Conservation (phyloP, 2,113 vertebrate species). For the Xiphias gladius region DNA sequence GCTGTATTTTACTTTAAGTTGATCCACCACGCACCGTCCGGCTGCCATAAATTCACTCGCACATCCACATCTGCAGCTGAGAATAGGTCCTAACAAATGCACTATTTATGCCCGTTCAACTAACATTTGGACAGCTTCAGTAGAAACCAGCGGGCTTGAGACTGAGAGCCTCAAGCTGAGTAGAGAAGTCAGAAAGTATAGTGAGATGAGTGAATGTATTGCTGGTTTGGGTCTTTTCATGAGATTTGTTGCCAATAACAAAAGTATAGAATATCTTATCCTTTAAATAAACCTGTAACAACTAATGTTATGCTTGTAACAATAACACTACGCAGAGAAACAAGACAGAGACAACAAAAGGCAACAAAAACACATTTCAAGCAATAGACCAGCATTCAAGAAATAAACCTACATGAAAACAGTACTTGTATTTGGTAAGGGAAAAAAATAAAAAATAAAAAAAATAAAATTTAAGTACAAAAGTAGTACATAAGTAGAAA, state of each 20-base stretch:
- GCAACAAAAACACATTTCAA: slow-evolving; percentile 39
- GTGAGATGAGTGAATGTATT: not conserved
- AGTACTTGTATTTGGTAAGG: slow-evolving; percentile 41
- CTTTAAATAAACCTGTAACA: slow-evolving; percentile 41
- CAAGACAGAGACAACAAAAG: slow-evolving; percentile 4
- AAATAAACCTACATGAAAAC: slow-evolving; percentile 17
- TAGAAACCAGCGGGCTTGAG: not conserved
- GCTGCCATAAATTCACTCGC: not conserved
- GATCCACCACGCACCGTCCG: not conserved
- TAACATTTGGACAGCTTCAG: not conserved
- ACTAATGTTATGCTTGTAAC: slow-evolving; percentile 6
- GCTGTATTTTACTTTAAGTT: not conserved
- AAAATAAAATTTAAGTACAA: no score
- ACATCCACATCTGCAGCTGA: not conserved
- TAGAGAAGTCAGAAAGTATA: not conserved
- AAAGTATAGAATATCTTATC: not conserved
- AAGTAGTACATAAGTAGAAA: slow-evolving; percentile 40
- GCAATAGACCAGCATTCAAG: slow-evolving; percentile 31
- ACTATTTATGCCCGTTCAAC: not conserved
- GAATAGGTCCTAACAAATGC: not conserved
- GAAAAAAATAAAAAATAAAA: slow-evolving; percentile 31
- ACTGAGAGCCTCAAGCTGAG: not conserved
- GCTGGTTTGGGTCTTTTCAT: slow-evolving; percentile 20
- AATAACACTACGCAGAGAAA: slow-evolving; percentile 21
- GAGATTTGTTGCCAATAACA: slow-evolving; percentile 3